Evolutionary conservation across 2,113 vertebrate species (phyloP).

Genomic region (Camelus dromedarius): DNA sequence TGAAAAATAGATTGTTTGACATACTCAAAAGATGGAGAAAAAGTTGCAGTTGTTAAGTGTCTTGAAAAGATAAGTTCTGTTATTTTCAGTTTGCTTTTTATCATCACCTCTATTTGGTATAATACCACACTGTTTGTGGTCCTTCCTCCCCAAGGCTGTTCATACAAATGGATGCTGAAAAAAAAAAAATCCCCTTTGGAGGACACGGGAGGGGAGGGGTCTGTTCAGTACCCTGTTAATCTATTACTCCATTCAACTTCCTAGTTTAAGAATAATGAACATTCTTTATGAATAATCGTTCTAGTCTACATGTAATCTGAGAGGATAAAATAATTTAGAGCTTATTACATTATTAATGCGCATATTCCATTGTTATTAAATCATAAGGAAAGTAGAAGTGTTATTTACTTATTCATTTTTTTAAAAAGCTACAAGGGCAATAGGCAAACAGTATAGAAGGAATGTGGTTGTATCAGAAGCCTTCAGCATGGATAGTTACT

Average conservation of each 20-base stretch:
- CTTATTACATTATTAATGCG: neutral
- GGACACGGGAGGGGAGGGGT: neutral
- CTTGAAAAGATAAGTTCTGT: neutral
- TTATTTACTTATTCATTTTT: neutral
- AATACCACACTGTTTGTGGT: neutral
- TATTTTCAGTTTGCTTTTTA: neutral
- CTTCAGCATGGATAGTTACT: neutral
- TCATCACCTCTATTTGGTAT: neutral
- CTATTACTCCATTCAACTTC: neutral
- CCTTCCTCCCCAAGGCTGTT: neutral
- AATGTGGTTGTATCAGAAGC: neutral
- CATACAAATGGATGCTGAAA: neutral
- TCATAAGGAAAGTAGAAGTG: neutral
- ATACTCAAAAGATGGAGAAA: neutral
- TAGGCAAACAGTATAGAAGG: neutral
- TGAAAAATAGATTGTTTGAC: neutral
- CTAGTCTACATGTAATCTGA: neutral
- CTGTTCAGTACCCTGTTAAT: neutral
- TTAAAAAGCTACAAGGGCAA: neutral
- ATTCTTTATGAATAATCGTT: neutral
- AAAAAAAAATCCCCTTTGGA: neutral
- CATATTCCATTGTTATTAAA: slow-evolving; percentile 7
- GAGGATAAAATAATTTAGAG: neutral
- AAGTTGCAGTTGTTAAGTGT: neutral
- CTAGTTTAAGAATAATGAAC: neutral